A percentile compares a stretch with the other conserved stretches of the same genome.
phyloP scores from a whole-genome alignment of 2,888 invertebrate genomes.

The Drosophila lacicola region DNA sequence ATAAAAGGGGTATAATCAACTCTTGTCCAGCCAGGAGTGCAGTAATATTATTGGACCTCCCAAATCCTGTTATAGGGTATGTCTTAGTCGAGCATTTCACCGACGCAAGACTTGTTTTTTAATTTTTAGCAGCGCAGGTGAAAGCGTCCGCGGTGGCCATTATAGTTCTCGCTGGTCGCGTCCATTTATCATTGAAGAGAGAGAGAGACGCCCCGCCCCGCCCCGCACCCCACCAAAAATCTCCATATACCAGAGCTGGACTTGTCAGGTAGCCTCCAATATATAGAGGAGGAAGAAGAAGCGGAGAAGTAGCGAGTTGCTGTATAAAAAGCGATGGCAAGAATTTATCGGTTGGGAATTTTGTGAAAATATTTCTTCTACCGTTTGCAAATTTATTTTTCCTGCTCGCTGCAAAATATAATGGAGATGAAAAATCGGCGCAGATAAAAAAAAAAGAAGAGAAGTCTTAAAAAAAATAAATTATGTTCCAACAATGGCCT shows the following conservation, averaged over 20 bases:
- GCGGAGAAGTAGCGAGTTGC: conserved; percentile 17
- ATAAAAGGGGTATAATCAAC: too few species aligned
- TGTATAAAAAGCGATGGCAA: conserved; percentile 34
- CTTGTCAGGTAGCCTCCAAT: conserved; percentile 62
- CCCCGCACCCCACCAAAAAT: background rate
- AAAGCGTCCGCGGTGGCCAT: conserved; percentile 69
- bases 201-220: background rate
- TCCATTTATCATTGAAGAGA: conserved; percentile 69
- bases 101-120: conserved; percentile 8
- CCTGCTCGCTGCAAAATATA: conserved; percentile 56
- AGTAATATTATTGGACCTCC: too few species aligned
- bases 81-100: background rate
- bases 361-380: conserved; percentile 67
- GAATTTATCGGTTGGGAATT: conserved; percentile 72
- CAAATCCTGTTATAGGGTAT: conserved; percentile 6
- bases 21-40: too few species aligned
- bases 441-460: conserved; percentile 35
- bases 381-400: conserved; percentile 77
- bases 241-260: conserved; percentile 46
- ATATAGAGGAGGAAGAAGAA: conserved; percentile 14
- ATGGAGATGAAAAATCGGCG: conserved; percentile 72
- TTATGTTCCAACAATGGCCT: conserved; percentile 44
- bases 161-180: conserved; percentile 72
- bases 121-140: conserved; percentile 61
- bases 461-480: conserved; percentile 44